Evolutionary conservation across 2,888 invertebrate species (phyloP).

Genomic region (Eristalis arbustorum): DNA sequence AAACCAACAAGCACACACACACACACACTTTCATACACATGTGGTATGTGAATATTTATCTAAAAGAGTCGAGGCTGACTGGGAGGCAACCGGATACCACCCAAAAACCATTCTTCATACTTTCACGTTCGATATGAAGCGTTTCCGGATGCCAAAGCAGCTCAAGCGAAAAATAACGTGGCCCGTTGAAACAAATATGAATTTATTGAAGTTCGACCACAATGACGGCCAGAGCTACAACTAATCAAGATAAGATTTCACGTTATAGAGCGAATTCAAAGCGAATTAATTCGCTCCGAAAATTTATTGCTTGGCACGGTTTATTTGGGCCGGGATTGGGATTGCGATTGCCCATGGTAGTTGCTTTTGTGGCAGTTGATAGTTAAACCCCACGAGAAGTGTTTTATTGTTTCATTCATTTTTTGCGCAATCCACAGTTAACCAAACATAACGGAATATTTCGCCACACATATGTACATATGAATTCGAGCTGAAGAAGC

Average conservation of each 20-base stretch:
- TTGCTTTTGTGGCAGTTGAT: conserved; percentile 29
- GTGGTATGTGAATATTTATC: not conserved
- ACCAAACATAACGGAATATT: not conserved
- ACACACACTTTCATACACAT: not conserved
- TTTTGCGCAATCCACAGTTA: not conserved
- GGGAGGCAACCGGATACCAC: conserved; percentile 30
- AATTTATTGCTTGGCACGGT: conserved; percentile 52
- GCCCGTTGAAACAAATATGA: conserved; percentile 62
- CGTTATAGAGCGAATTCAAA: conserved; percentile 64
- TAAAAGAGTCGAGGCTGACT: too few species aligned
- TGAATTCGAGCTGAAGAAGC: not conserved
- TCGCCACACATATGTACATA: not conserved
- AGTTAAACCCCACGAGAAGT: conserved; percentile 14
- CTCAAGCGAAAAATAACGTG: conserved; percentile 59
- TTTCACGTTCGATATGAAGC: conserved; percentile 60
- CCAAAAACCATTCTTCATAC: conserved; percentile 43
- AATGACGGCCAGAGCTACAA: conserved; percentile 57
- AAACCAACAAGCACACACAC: not conserved
- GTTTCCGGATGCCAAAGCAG: conserved; percentile 40
- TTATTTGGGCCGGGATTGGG: conserved; percentile 5
- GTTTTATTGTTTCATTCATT: conserved; percentile 25
- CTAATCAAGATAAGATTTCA: conserved; percentile 70
- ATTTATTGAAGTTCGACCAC: conserved; percentile 65
- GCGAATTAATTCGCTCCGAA: conserved; percentile 59
- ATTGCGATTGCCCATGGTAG: conserved; percentile 21